Evolutionary conservation across 1,140 invertebrate genomes (phyloP).

Genomic region (Drosophila lowei): DNA sequence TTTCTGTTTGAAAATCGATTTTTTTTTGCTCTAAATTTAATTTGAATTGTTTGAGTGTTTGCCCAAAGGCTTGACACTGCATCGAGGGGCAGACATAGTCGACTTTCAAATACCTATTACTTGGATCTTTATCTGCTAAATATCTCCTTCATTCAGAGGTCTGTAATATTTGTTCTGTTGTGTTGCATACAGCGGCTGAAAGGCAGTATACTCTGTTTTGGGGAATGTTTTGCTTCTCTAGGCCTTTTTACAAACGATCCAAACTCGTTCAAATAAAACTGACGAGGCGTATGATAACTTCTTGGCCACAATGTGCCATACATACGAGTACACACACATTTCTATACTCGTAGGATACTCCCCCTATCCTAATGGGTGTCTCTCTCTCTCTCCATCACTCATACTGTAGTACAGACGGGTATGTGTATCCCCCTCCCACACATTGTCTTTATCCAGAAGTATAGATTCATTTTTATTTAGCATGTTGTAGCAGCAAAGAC

Average conservation of each 20-base stretch:
- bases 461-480: constrained; percentile 51
- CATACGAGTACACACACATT: constrained; percentile 1
- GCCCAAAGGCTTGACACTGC: constrained; percentile 29
- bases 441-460: constrained; percentile 30
- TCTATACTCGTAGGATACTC: background rate
- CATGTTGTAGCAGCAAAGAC: constrained; percentile 42
- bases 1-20: constrained; percentile 13
- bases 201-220: too few species aligned
- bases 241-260: constrained; percentile 2
- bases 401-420: background rate
- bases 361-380: background rate
- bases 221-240: too few species aligned
- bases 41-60: constrained; percentile 32
- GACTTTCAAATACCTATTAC: too few species aligned
- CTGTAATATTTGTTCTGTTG: too few species aligned
- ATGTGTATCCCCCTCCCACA: background rate
- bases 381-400: background rate
- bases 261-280: constrained; percentile 47
- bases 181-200: too few species aligned
- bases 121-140: too few species aligned
- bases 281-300: constrained; percentile 47
- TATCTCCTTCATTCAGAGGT: too few species aligned
- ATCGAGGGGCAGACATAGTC: background rate
- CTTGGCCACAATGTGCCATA: constrained; percentile 19
- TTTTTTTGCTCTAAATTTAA: constrained; percentile 7